A percentile compares a stretch with the other conserved stretches of the same genome.
These are phyloP conservation scores for Macroglossus sobrinus DNA, from an alignment of 2,113 vertebrate genomes.

Conservation along the genomic window DNA sequence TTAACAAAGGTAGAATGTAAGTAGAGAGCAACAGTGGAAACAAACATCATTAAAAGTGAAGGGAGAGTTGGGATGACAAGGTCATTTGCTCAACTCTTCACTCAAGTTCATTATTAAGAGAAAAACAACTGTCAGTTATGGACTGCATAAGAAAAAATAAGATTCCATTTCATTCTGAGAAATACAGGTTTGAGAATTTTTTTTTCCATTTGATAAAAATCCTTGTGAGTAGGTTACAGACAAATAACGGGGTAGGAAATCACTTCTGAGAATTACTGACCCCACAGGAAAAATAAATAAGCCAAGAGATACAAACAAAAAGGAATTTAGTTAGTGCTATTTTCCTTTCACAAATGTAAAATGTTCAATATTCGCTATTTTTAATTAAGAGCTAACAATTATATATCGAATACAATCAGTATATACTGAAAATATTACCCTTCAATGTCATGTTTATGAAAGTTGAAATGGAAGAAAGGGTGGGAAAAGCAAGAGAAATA, in stretches of 20 bases:
- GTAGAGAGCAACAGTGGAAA: neutral
- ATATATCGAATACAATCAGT: neutral
- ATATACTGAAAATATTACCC: neutral
- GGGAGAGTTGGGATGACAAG: neutral
- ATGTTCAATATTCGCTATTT: slow-evolving; percentile 14
- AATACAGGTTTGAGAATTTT: neutral
- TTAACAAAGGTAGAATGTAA: neutral
- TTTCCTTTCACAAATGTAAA: slow-evolving; percentile 43
- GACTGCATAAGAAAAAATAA: neutral
- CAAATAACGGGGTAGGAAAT: neutral
- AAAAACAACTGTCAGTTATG: neutral
- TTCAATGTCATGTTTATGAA: neutral
- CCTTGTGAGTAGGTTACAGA: neutral
- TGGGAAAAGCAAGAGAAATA: neutral
- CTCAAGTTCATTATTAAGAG: neutral
- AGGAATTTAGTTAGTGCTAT: neutral
- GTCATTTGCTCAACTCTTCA: neutral
- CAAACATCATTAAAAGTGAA: slow-evolving; percentile 32
- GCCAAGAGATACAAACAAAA: neutral
- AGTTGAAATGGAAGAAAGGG: neutral
- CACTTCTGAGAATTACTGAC: slow-evolving; percentile 36
- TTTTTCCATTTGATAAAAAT: slow-evolving; percentile 26
- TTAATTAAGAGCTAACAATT: neutral
- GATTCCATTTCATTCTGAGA: neutral
- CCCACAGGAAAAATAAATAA: neutral